Evolutionary conservation across 1,140 invertebrate species (phyloP), one percentile per base, ranked within the genome.

Genomic region (Lethocerus indicus): DNA sequence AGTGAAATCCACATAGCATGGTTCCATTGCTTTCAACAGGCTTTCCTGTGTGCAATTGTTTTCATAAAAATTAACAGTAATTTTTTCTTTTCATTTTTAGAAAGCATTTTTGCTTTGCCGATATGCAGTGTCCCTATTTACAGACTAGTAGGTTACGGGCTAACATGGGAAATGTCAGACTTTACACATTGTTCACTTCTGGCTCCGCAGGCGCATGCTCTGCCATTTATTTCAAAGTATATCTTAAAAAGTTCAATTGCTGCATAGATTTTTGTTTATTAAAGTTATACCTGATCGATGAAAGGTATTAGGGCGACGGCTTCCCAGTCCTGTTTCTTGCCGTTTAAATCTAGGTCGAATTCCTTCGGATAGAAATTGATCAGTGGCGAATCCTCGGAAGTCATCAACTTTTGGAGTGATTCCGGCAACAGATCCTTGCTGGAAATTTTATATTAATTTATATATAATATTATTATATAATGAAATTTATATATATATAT

Each of bases 271-370:
- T n/a, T n/a, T n/a, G n/a, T n/a, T n/a, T n/a, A n/a, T 9, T 32
- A 13, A 23, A 44, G 13, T 44, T 2, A 26, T 60, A 83, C 81
- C 72, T 96, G 90, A 55, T 95, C 81, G 58, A 98, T 97, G 58
- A 98, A 96, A 1, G 93, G 93, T 59, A 98, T 92, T 1, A 97
- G 69, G 6, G 97, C 90, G 0, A 98, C 83, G 21, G 93, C 93
- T 66, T 98, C 94, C 93, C 93, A 98, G 51, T 95, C 89, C 58
- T 95, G 85, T 58, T 76, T 76, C 61, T 98, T 98, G 1, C 91
- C 92, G 71, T 98, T 88, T 25, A 87, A 67, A 69, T 90, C 87
- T 0, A 82, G 91, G 57, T 87, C 72, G 64, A 98, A 97, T 20
- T 93, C 71, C 18, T 71, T 59, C 0, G 94, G 94, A 69, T 94